Conservation (phyloP, 2,797 vertebrate species). For the Xiphorhynchus erythropygius region DNA sequence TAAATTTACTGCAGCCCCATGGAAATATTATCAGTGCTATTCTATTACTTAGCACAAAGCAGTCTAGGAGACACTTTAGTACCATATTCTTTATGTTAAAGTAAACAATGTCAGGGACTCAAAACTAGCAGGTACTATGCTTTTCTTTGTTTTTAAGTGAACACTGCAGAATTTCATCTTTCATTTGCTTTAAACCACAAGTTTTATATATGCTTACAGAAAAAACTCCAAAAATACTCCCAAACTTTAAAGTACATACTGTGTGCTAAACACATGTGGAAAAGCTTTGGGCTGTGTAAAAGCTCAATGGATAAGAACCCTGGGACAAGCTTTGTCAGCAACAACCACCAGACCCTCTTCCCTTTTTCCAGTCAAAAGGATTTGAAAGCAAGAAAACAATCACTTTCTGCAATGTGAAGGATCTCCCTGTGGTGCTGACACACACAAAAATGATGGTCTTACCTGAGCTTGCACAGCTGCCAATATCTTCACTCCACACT, state of each 20-base stretch:
- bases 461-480: neutral
- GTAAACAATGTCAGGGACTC: conserved; percentile 8
- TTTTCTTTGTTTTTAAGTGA: neutral
- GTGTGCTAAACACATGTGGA: neutral
- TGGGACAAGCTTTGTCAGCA: neutral
- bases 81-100: conserved; percentile 8
- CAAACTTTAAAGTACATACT: neutral
- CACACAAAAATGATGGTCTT: neutral
- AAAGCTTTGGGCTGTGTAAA: neutral
- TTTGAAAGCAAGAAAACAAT: neutral
- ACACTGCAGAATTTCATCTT: neutral
- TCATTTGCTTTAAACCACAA: conserved; percentile 3
- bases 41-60: conserved; percentile 19
- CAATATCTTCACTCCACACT: neutral
- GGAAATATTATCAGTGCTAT: conserved; percentile 11
- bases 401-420: neutral
- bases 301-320: neutral
- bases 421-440: neutral
- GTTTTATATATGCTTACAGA: neutral
- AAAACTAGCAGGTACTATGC: conserved; percentile 3
- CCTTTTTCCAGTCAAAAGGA: neutral
- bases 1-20: neutral
- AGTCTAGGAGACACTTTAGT: neutral
- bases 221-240: neutral
- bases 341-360: neutral